Evolutionary conservation across 2,113 vertebrate species (phyloP), one percentile per base, ranked within the genome.

Genomic region (Ictalurus punctatus): DNA sequence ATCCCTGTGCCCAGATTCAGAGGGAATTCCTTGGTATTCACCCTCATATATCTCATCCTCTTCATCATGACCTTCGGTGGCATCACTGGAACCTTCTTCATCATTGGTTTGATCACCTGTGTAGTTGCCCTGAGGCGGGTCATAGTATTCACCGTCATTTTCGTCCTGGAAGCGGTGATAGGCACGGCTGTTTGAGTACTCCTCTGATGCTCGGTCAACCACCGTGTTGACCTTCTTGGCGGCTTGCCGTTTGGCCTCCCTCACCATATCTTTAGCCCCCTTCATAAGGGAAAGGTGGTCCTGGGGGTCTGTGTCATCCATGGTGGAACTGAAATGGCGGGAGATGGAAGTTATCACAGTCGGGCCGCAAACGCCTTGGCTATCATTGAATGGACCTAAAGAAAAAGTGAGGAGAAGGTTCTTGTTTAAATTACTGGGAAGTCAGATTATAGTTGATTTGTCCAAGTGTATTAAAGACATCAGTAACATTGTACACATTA

Each of bases 41-140:
- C 98, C 98, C 92, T 99, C 98, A 4, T 99, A 99, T 91, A 99
- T 98, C 93, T 99, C 98, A 54, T 99, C 98, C 58, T 99, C 98
- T 25, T 99, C 98, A 76, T 99, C 98, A 1, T 99, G 98, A 6
- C 98, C 98, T 94, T 99, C 98, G 0, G 98, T 99, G 84, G 97
- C 97, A 80, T 99, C 98, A 8, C 98, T 99, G 87, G 98, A 99
- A 81, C 97, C 98, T 91, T 98, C 98, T 23, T 99, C 98, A 5
- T 99, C 97, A 25, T 98, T 97, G 82, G 92, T 94, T 84, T 95
- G 95, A 19, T 69, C 34, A 6, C 80, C 90, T 25, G 83, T 89
- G 85, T 93, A 92, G 85, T 92, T 88, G 76, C 92, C 95, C 27
- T 94, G 90, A 34, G 91, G 93, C 81, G 94, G 93, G 37, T 94